These are phyloP conservation scores for Brotogeris chrysoptera DNA, from an alignment of 2,797 vertebrate species.

Conservation along the genomic window DNA sequence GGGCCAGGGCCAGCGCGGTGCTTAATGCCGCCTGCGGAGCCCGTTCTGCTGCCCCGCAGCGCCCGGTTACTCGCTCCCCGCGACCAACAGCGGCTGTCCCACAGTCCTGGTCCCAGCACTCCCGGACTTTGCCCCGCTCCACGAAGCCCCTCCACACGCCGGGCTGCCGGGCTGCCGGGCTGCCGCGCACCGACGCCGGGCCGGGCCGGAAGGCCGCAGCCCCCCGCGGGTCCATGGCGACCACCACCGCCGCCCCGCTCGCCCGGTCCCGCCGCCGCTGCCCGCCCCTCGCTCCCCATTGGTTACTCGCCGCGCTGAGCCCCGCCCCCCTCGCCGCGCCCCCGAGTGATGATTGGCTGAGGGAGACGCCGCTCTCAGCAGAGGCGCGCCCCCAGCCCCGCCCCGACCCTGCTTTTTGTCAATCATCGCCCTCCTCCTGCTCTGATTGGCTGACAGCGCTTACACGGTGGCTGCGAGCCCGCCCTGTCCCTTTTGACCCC, in stretches of 20 bases:
- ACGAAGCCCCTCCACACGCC: background rate
- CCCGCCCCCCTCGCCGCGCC: background rate
- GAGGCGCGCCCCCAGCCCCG: accelerated
- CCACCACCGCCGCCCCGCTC: constrained; percentile 44
- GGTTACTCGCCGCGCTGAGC: background rate
- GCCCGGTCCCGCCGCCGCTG: background rate
- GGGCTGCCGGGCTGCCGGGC: background rate
- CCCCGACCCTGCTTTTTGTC: accelerated
- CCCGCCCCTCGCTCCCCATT: constrained; percentile 23
- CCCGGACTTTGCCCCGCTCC: background rate
- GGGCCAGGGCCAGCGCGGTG: background rate
- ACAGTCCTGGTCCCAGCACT: background rate
- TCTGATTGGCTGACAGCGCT: constrained; percentile 23
- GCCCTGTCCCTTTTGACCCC: background rate
- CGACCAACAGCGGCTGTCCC: background rate
- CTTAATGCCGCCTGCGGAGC: background rate
- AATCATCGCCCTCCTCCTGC: background rate
- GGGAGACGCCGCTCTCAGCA: accelerated
- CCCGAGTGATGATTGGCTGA: background rate
- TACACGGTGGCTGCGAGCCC: background rate
- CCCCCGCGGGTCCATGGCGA: background rate
- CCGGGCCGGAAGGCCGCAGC: background rate
- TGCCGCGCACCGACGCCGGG: background rate
- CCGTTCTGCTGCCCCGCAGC: background rate
- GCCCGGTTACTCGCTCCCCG: background rate